These are phyloP conservation scores for Perithous albicinctus DNA, from an alignment of 2,888 invertebrate species.

Conservation along the genomic window DNA sequence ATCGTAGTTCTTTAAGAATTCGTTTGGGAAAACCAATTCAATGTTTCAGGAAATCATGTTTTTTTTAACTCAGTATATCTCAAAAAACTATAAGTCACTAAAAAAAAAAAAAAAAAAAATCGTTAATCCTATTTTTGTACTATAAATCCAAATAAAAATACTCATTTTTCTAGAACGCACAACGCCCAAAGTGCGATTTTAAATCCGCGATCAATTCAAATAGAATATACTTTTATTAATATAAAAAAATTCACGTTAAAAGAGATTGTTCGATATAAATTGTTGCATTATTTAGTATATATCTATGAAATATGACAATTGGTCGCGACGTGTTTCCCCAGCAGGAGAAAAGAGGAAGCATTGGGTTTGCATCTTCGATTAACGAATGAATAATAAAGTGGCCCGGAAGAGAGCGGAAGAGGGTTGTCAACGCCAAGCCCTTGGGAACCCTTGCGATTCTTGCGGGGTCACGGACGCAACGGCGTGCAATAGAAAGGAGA, in stretches of 20 bases:
- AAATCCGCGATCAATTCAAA: not conserved
- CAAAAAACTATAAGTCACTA: no score
- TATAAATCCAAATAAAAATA: no score
- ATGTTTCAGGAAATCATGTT: no score
- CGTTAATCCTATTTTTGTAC: no score
- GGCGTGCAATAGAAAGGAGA: slow-evolving; percentile 43
- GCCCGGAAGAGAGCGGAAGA: slow-evolving; percentile 51
- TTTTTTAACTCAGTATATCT: no score
- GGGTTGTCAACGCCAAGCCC: slow-evolving; percentile 35
- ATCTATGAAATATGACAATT: slow-evolving; percentile 3
- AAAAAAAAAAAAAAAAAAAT: no score
- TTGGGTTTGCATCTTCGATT: slow-evolving; percentile 57
- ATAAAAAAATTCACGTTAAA: not conserved
- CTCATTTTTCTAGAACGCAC: no score
- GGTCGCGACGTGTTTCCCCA: not conserved
- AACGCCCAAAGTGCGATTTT: not conserved
- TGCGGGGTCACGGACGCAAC: slow-evolving; percentile 70
- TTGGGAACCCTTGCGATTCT: slow-evolving; percentile 63
- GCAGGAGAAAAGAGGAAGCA: not conserved
- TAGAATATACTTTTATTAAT: not conserved
- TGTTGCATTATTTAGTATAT: not conserved
- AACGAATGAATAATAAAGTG: slow-evolving; percentile 71
- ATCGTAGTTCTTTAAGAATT: no score
- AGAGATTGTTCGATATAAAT: not conserved
- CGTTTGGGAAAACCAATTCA: no score